A percentile compares a stretch with the other conserved stretches of the same genome.
phyloP scores from a whole-genome alignment of 1,140 invertebrate genomes.

The Chrysomallon squamiferum region DNA sequence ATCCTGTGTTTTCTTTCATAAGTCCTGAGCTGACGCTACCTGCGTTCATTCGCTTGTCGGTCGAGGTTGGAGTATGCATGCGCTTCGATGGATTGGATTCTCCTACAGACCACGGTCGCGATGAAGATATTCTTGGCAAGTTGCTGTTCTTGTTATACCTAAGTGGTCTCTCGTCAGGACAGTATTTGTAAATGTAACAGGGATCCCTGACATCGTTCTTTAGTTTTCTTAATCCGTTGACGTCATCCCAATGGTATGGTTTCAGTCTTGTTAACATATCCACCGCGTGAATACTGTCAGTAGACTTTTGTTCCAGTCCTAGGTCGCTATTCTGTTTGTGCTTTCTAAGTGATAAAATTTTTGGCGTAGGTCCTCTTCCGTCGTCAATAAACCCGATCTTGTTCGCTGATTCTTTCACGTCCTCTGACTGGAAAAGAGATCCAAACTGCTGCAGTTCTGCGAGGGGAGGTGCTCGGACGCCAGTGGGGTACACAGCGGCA shows the following conservation, averaged over 20 bases:
- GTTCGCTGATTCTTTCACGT: background rate
- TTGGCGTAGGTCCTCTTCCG: background rate
- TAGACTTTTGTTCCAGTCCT: background rate
- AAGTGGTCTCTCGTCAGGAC: constrained; percentile 11
- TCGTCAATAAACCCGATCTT: background rate
- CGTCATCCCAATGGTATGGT: background rate
- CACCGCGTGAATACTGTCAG: background rate
- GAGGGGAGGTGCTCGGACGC: constrained; percentile 8
- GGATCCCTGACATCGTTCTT: constrained; percentile 15
- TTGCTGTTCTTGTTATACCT: constrained; percentile 12
- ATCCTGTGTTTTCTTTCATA: background rate
- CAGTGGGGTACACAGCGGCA: constrained; percentile 14
- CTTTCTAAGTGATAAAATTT: background rate
- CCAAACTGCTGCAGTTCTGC: constrained; percentile 11
- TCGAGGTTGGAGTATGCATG: background rate
- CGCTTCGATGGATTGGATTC: constrained; percentile 14
- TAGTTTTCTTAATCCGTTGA: background rate
- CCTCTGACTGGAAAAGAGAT: constrained; percentile 1
- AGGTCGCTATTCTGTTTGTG: background rate
- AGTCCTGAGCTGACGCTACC: no score
- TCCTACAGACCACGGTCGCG: constrained; percentile 13
- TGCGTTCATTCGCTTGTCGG: background rate
- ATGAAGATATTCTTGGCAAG: background rate
- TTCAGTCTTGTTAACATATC: background rate
- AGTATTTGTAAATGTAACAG: constrained; percentile 16